phyloP scores from a whole-genome alignment of 2,888 invertebrate genomes.

The Sphinx pinastri region DNA sequence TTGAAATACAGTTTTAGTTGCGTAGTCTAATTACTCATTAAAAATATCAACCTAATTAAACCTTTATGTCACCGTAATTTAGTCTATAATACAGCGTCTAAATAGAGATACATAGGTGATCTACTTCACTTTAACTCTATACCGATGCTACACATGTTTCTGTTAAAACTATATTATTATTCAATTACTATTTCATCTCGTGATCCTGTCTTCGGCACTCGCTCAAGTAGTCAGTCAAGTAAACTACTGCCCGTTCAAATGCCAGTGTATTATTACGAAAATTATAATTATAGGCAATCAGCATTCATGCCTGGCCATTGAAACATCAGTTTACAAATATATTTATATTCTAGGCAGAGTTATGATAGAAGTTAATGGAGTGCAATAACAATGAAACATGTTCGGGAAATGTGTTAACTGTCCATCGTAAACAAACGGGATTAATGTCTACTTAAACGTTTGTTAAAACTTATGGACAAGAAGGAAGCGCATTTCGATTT shows the following conservation, averaged over 20 bases:
- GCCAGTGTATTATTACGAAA: constrained; percentile 20
- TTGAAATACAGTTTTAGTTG: too few species aligned
- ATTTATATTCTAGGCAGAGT: constrained; percentile 3
- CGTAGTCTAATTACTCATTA: too few species aligned
- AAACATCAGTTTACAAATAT: constrained; percentile 6
- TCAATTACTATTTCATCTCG: constrained; percentile 33
- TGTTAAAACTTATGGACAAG: background rate
- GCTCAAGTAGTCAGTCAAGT: constrained; percentile 14
- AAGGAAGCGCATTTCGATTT: too few species aligned
- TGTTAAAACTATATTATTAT: constrained; percentile 29
- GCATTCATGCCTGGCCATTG: constrained; percentile 12
- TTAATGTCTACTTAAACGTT: background rate
- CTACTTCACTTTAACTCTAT: constrained; percentile 35
- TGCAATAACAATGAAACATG: constrained; percentile 9
- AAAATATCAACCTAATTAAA: too few species aligned
- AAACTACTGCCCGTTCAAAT: constrained; percentile 21
- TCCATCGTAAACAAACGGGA: background rate
- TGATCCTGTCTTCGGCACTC: constrained; percentile 8
- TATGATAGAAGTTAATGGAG: constrained; percentile 2
- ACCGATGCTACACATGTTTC: constrained; percentile 1
- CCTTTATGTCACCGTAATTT: too few species aligned
- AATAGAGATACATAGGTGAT: constrained; percentile 18
- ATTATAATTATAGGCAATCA: constrained; percentile 17
- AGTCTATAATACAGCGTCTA: background rate
- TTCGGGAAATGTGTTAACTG: constrained; percentile 12